These are phyloP conservation scores for Scaptomyza hsui DNA, from an alignment of 1,140 invertebrate species.

Conservation along the genomic window DNA sequence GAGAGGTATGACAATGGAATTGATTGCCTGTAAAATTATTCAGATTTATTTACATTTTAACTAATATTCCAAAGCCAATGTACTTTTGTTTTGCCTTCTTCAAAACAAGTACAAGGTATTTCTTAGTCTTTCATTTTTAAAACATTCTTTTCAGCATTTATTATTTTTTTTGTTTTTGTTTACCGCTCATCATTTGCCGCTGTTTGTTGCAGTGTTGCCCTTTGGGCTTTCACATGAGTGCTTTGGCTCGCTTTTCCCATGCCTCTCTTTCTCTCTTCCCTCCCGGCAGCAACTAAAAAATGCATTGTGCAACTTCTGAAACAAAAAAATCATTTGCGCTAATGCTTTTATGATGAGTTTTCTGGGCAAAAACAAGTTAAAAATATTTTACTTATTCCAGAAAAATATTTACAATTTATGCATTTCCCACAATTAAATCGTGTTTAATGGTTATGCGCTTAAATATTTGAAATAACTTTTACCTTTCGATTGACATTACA, in stretches of 20 bases:
- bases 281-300: conserved; percentile 3
- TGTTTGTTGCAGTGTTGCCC: conserved; percentile 45
- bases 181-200: conserved; percentile 60
- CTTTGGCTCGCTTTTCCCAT: conserved; percentile 2
- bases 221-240: conserved; percentile 42
- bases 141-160: conserved; percentile 16
- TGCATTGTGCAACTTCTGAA: conserved; percentile 53
- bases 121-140: conserved; percentile 17
- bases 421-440: too few species aligned
- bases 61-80: too few species aligned
- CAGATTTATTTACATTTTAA: neutral
- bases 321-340: conserved; percentile 36
- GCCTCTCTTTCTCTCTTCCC: too few species aligned
- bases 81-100: neutral
- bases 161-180: too few species aligned
- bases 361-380: conserved; percentile 28
- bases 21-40: neutral
- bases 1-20: neutral
- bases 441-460: neutral
- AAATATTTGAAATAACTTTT: neutral
- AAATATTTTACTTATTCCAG: conserved; percentile 30
- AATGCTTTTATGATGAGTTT: conserved; percentile 70
- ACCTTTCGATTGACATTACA: neutral
- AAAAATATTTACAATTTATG: neutral
- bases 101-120: conserved; percentile 17